Conservation (phyloP, 2,888 invertebrate species). For the Thymelicus lineola region DNA sequence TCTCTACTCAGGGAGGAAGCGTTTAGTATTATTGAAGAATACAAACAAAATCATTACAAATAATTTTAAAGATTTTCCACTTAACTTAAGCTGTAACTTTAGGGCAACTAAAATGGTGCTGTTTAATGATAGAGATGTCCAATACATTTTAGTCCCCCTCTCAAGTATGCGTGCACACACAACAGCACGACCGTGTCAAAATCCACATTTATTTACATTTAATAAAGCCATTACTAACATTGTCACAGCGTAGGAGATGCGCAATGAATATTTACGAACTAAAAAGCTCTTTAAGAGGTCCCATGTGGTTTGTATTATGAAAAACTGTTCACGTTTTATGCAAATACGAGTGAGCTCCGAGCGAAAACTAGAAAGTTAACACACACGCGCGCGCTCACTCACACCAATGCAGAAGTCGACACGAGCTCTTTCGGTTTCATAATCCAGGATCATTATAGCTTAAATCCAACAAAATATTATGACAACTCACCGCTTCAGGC, state of each 20-base stretch:
- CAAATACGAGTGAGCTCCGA: conserved; percentile 75
- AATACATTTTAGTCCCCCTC: conserved; percentile 38
- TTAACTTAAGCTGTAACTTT: conserved; percentile 14
- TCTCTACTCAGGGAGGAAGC: too few relatives aligned
- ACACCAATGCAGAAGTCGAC: conserved; percentile 46
- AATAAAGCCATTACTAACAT: conserved; percentile 72
- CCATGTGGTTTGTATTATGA: conserved; percentile 81
- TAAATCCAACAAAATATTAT: conserved; percentile 42
- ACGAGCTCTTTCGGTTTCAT: conserved; percentile 37
- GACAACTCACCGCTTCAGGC: conserved; percentile 73
- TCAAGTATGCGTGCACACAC: conserved; percentile 44
- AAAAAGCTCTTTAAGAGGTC: conserved; percentile 69
- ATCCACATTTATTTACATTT: conserved; percentile 65
- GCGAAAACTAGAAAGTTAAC: conserved; percentile 85
- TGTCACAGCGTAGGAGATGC: conserved; percentile 62
- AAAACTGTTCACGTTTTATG: conserved; percentile 84
- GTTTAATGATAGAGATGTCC: conserved; percentile 38
- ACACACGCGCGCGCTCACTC: conserved; percentile 60
- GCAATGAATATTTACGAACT: conserved; percentile 74
- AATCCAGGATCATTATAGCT: conserved; percentile 31
- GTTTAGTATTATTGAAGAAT: not conserved
- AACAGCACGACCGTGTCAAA: conserved; percentile 52
- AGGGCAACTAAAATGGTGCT: conserved; percentile 48
- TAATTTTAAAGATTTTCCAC: conserved; percentile 17
- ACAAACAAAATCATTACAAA: not conserved